Conservation (phyloP, 2,888 invertebrate species). For the Villa cingulata region DNA sequence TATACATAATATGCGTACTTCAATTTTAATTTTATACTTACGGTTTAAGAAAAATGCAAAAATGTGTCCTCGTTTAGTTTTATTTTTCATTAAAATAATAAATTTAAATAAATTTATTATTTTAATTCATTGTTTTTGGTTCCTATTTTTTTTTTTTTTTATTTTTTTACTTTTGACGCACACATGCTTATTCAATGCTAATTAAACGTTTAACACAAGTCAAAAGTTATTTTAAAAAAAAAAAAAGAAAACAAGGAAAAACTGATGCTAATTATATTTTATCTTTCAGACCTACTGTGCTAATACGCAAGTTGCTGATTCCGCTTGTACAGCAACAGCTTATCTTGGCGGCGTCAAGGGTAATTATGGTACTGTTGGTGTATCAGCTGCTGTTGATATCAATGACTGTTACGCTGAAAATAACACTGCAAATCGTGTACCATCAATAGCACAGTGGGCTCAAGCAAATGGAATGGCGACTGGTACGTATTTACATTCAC, state of each 20-base stretch:
- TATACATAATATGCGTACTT: too few relatives aligned
- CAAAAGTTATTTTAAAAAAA: background rate
- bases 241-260: too few relatives aligned
- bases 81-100: too few relatives aligned
- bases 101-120: too few relatives aligned
- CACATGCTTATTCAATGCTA: background rate
- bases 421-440: slow-evolving; percentile 44
- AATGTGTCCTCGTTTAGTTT: too few relatives aligned
- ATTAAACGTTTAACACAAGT: background rate
- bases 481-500: slow-evolving; percentile 35
- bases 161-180: background rate
- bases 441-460: slow-evolving; percentile 58
- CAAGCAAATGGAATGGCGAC: slow-evolving; percentile 50
- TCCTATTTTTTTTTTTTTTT: background rate
- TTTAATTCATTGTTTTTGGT: too few relatives aligned
- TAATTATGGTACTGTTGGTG: slow-evolving; percentile 62
- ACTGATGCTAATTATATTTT: background rate
- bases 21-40: too few relatives aligned
- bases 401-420: slow-evolving; percentile 52
- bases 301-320: slow-evolving; percentile 67
- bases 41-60: too few relatives aligned
- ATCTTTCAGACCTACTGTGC: slow-evolving; percentile 57
- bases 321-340: slow-evolving; percentile 72
- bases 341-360: slow-evolving; percentile 67
- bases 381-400: slow-evolving; percentile 49